Evolutionary conservation across 2,113 vertebrate genomes (phyloP).

Genomic region (Pygoscelis antarcticus): DNA sequence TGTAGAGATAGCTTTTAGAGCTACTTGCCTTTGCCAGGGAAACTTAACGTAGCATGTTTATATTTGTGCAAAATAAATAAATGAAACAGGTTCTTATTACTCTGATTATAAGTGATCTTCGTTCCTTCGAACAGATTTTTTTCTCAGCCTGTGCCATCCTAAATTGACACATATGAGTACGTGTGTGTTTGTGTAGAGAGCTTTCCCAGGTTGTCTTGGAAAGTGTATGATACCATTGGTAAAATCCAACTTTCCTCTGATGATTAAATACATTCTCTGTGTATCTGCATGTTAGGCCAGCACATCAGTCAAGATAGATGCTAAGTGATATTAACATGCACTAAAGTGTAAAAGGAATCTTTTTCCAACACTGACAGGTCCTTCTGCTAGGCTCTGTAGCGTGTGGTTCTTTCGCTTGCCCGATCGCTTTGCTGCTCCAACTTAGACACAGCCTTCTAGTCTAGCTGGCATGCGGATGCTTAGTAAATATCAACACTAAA

Average conservation of each 20-base stretch:
- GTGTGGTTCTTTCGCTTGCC: neutral
- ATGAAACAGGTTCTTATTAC: neutral
- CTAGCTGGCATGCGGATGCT: neutral
- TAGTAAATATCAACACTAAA: neutral
- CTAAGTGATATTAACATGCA: accelerated
- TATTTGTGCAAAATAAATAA: neutral
- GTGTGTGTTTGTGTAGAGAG: neutral
- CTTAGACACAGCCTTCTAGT: neutral
- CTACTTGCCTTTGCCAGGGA: neutral
- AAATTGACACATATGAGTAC: neutral
- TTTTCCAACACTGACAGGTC: neutral
- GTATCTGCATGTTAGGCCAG: neutral
- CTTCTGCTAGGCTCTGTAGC: neutral
- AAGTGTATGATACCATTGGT: neutral
- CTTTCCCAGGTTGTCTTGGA: neutral
- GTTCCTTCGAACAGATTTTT: neutral
- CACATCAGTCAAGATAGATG: neutral
- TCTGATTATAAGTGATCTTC: neutral
- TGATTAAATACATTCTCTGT: neutral
- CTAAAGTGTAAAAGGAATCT: neutral
- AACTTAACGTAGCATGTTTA: neutral
- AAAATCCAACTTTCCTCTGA: neutral
- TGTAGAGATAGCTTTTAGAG: neutral
- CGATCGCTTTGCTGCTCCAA: neutral
- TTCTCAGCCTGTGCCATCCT: slow-evolving; percentile 62